These are phyloP conservation scores for Leptodactylus fallax DNA, from an alignment of 2,797 vertebrate species.

Conservation along the genomic window DNA sequence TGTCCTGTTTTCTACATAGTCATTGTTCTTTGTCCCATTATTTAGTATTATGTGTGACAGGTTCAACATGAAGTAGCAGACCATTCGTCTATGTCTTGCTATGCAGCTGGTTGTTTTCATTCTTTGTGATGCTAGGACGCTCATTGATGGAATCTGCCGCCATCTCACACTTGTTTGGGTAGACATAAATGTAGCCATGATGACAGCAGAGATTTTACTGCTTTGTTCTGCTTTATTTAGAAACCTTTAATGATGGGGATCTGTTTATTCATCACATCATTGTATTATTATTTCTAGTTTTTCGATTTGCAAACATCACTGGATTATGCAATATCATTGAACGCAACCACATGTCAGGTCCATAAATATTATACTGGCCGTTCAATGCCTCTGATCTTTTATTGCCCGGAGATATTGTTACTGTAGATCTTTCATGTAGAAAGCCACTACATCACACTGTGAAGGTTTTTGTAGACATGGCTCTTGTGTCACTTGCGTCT, in stretches of 20 bases:
- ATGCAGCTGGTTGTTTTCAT: not conserved
- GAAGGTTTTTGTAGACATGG: not conserved
- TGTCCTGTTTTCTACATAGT: constrained; percentile 50
- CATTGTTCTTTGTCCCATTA: not conserved
- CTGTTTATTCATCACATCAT: not conserved
- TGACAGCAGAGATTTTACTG: not conserved
- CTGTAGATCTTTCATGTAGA: not conserved
- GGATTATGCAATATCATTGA: not conserved
- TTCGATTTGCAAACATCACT: not conserved
- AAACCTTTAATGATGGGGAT: not conserved
- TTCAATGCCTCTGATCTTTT: constrained; percentile 41
- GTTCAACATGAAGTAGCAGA: not conserved
- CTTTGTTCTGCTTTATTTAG: constrained; percentile 5
- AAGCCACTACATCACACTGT: not conserved
- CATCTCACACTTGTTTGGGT: not conserved
- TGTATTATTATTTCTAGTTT: not conserved
- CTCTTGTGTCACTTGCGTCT: not conserved
- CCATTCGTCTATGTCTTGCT: not conserved
- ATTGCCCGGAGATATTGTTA: not conserved
- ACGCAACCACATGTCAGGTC: not conserved
- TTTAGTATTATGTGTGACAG: not conserved
- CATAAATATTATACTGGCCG: constrained; percentile 31
- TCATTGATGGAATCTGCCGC: not conserved
- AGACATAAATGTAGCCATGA: not conserved
- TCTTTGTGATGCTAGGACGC: not conserved